phyloP scores from a whole-genome alignment of 1,140 invertebrate genomes.

The Ditylenchus dipsaci region DNA sequence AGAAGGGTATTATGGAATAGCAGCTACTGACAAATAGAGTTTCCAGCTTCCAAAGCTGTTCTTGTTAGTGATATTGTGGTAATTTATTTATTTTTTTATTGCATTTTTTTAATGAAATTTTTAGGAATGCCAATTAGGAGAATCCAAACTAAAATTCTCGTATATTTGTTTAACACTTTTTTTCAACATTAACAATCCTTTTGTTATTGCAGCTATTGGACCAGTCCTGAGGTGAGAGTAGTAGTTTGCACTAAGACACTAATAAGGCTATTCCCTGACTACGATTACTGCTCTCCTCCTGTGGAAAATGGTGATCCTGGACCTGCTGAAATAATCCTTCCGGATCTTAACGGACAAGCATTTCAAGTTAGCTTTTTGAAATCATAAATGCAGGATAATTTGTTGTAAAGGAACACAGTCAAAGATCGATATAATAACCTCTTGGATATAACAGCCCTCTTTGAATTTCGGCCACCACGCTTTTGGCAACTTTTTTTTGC shows the following conservation, averaged over 20 bases:
- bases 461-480: too few relatives aligned
- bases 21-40: constrained; percentile 50
- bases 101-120: not conserved
- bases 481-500: too few relatives aligned
- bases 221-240: constrained; percentile 47
- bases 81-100: not conserved
- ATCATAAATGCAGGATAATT: not conserved
- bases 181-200: not conserved
- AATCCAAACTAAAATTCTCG: constrained; percentile 49
- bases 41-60: constrained; percentile 48
- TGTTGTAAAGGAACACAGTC: not conserved
- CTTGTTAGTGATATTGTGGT: constrained; percentile 53
- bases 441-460: too few relatives aligned
- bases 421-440: not conserved
- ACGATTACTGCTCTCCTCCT: constrained; percentile 48
- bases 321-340: constrained; percentile 45
- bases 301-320: constrained; percentile 53
- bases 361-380: constrained; percentile 42
- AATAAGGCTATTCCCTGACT: constrained; percentile 42
- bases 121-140: constrained; percentile 46
- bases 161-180: constrained; percentile 9
- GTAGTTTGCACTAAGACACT: constrained; percentile 48
- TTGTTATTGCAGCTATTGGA: constrained; percentile 48
- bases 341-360: constrained; percentile 42
- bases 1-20: constrained; percentile 54